Evolutionary conservation across 2,113 vertebrate genomes (phyloP), one percentile per base, ranked within the genome.

Genomic region (Pycnonotus jocosus): DNA sequence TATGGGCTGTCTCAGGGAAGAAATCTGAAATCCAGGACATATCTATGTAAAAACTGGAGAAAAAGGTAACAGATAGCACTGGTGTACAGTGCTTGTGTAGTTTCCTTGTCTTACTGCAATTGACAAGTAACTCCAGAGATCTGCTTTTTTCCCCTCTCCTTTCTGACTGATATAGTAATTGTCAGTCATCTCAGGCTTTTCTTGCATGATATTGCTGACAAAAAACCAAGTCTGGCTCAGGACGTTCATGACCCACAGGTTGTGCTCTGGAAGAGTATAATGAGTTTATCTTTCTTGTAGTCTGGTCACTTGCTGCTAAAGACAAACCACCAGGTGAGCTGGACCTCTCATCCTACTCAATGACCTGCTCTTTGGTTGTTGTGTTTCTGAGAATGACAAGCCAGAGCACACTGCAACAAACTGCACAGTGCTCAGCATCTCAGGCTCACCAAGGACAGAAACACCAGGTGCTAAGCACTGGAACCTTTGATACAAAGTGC

Each of bases 111-210:
- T 47, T 45, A 54, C 11, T 50, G 45, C 61, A 92, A 91, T 5
- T 31, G 4, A 35, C 23, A 87, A 61, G 42, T 37, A 85, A 76
- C 33, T 84, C 14, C 6, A 12, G 66, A 94, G 19, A 76, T 17
- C 53, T 48, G 37, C 1, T 0, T 13, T n/a, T 30, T 23, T 3
- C 2, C 19, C 2, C 19, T 6, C 8, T 2, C 12, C 9, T 48
- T 76, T 68, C 38, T 86, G n/a, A 81, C 4, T 44, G 57, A 58
- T 53, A 23, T 0, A 64, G 17, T 38, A 40, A 79, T 14, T 70
- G 47, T 25, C 25, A 48, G 28, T 25, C 28, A 28, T 70, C 56
- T 81, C 38, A 35, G 56, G 35, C 18, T 86, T 48, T 91, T 76
- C 28, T 87, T 64, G 44, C n/a, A 44, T 16, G 35, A 56, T 7